Percentiles rank a stretch among this genome's conserved stretches.
Conservation (phyloP, 2,888 invertebrate species). For the Drosophila paracracens region DNA sequence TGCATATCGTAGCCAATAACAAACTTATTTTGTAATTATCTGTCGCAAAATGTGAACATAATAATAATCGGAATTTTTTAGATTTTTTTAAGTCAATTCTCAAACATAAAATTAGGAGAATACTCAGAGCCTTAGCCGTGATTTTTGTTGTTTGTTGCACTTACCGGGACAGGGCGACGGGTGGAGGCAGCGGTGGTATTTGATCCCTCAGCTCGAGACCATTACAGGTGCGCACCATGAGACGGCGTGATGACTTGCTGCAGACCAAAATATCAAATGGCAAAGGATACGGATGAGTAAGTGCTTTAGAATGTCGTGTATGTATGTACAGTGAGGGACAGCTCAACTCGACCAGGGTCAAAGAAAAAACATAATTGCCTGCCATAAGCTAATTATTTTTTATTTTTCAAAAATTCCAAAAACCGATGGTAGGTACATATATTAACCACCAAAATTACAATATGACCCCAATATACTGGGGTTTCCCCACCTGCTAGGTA, state of each 20-base stretch:
- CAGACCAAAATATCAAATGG: background rate
- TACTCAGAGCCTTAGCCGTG: background rate
- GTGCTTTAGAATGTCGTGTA: background rate
- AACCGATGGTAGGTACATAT: too few species aligned
- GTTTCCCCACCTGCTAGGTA: too few species aligned
- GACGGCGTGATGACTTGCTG: slow-evolving; percentile 86
- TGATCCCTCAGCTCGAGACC: slow-evolving; percentile 90
- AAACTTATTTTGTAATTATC: too few species aligned
- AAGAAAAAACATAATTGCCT: too few species aligned
- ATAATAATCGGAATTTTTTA: background rate
- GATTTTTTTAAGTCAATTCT: background rate
- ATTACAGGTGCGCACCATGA: slow-evolving; percentile 92
- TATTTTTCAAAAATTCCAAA: too few species aligned
- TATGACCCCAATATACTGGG: too few species aligned
- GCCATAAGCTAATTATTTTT: too few species aligned
- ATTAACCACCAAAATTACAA: too few species aligned
- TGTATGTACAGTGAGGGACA: background rate
- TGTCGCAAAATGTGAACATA: background rate
- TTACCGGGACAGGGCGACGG: slow-evolving; percentile 86
- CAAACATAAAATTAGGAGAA: background rate
- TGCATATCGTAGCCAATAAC: background rate
- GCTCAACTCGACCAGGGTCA: too few species aligned
- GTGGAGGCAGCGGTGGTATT: slow-evolving; percentile 87
- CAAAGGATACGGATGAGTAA: slow-evolving; percentile 11
- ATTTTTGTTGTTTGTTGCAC: slow-evolving; percentile 20